A percentile compares a stretch with the other conserved stretches of the same genome.
These are phyloP conservation scores for Lota lota DNA, from an alignment of 2,113 vertebrate species.

Conservation along the genomic window DNA sequence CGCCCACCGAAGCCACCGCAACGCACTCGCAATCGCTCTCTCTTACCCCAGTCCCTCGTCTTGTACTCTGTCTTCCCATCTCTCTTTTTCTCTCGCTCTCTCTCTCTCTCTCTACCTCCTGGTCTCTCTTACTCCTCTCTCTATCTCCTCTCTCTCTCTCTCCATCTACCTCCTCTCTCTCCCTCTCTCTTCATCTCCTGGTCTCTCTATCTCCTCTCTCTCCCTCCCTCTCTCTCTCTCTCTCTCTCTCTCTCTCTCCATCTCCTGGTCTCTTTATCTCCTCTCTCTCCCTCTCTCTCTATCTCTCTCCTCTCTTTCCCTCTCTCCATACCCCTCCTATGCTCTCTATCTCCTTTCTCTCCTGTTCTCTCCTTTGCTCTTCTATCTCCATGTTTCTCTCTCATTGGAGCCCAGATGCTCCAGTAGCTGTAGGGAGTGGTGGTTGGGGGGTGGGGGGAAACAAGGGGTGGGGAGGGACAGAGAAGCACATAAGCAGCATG, in stretches of 20 bases:
- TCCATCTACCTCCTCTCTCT: conserved; percentile 32
- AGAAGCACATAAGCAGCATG: conserved; percentile 51
- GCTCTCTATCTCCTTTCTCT: not conserved
- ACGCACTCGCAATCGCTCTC: conserved; percentile 61
- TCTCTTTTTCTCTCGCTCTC: conserved; percentile 13
- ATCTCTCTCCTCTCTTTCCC: not conserved
- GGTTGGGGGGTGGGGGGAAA: too few species aligned
- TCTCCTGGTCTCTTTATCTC: too few species aligned
- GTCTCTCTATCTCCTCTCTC: conserved; percentile 2
- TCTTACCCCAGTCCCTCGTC: conserved; percentile 10
- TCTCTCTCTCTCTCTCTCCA: too few species aligned
- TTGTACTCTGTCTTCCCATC: conserved; percentile 44
- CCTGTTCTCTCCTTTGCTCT: conserved; percentile 44
- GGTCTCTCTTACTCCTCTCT: conserved; percentile 6
- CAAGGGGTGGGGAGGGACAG: conserved; percentile 11
- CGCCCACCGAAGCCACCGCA: conserved; percentile 66
- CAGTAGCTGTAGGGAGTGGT: conserved; percentile 42
- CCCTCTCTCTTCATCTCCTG: conserved; percentile 29
- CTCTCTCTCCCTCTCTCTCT: too few species aligned
- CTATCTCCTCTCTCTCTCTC: conserved; percentile 36
- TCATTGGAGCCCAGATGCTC: conserved; percentile 56
- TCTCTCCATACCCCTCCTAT: conserved; percentile 40
- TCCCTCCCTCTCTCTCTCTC: conserved; percentile 32
- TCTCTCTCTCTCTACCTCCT: conserved; percentile 32
- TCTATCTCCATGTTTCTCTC: conserved; percentile 21